These are phyloP conservation scores for Erithacus rubecula DNA, from an alignment of 2,797 vertebrate species.

Conservation along the genomic window DNA sequence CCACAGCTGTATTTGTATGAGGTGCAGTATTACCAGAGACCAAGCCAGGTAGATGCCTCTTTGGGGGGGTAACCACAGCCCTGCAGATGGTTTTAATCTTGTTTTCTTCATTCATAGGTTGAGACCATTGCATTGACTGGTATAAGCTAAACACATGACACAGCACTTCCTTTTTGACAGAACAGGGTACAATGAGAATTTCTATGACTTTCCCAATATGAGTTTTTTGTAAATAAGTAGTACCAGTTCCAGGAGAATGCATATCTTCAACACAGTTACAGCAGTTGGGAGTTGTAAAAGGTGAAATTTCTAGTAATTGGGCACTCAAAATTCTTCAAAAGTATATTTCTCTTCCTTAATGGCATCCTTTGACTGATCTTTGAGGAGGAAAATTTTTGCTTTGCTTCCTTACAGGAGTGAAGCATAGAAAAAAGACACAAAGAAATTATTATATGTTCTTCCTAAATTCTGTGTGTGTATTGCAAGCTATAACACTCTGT, in stretches of 20 bases:
- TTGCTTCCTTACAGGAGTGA: neutral
- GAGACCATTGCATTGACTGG: neutral
- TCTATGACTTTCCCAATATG: neutral
- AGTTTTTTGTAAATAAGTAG: neutral
- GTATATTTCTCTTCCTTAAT: neutral
- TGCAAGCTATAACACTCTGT: neutral
- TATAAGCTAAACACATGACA: neutral
- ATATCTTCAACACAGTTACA: neutral
- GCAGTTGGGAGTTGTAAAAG: neutral
- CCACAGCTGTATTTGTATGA: accelerated
- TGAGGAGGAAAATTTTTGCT: neutral
- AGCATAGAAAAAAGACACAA: neutral
- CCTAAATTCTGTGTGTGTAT: neutral
- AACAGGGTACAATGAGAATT: neutral
- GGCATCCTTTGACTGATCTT: neutral
- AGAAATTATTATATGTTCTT: neutral
- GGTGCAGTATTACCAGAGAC: neutral
- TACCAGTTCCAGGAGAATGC: neutral
- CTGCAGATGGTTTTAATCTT: neutral
- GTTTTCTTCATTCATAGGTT: neutral
- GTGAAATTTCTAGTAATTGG: neutral
- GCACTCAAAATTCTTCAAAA: neutral
- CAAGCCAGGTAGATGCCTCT: neutral
- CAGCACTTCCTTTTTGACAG: neutral
- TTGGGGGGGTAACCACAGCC: neutral